Percentiles rank a stretch among this genome's conserved stretches.
Evolutionary conservation across 2,113 vertebrate genomes (phyloP).

Genomic region (Rhabdornis inornatus): DNA sequence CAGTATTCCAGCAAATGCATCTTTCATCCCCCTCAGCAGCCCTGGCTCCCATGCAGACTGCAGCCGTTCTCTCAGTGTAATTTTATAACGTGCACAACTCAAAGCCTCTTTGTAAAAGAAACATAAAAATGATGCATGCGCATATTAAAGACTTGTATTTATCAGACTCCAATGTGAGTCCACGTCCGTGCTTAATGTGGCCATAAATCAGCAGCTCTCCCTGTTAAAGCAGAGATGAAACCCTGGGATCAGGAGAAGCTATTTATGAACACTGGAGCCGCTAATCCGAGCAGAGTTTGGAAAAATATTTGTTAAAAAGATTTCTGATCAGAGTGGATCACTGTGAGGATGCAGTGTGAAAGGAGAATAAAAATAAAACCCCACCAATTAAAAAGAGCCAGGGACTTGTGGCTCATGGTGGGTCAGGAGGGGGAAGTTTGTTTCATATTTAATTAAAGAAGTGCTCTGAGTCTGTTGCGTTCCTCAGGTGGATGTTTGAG

Average conservation of each 20-base stretch:
- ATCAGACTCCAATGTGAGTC: slow-evolving; percentile 55
- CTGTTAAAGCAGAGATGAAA: not conserved
- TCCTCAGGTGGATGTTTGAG: not conserved
- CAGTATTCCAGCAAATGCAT: not conserved
- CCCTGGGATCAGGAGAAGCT: not conserved
- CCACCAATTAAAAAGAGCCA: not conserved
- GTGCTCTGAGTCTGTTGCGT: rapidly evolving
- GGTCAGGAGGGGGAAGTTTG: not conserved
- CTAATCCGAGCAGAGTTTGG: not conserved
- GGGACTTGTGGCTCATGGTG: not conserved
- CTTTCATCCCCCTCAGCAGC: slow-evolving; percentile 29
- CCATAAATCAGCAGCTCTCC: slow-evolving; percentile 45
- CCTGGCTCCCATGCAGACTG: slow-evolving; percentile 31
- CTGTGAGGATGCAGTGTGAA: not conserved
- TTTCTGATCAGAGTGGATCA: not conserved
- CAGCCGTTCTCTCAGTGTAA: not conserved
- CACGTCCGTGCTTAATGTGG: slow-evolving; percentile 13
- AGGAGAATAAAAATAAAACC: not conserved
- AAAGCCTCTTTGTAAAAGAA: slow-evolving; percentile 60
- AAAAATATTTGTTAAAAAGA: not conserved
- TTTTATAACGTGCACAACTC: slow-evolving; percentile 52
- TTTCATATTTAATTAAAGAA: not conserved
- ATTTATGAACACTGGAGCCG: not conserved
- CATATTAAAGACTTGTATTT: slow-evolving; percentile 58
- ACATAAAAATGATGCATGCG: slow-evolving; percentile 67